A percentile compares a stretch with the other conserved stretches of the same genome.
These are phyloP conservation scores for Pectinophora gossypiella DNA, from an alignment of 1,140 invertebrate species.

Conservation along the genomic window DNA sequence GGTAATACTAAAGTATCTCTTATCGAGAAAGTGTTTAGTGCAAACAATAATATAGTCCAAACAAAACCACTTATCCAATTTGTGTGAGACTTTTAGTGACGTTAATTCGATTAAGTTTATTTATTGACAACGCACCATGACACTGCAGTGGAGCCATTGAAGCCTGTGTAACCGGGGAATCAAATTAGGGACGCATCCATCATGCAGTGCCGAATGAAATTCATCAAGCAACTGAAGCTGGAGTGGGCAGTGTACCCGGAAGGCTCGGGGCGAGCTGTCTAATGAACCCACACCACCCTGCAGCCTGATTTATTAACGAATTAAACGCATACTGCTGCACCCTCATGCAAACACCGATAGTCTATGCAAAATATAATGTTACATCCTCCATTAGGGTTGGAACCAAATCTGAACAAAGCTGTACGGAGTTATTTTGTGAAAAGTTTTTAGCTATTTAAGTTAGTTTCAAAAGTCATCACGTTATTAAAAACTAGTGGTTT, in stretches of 20 bases:
- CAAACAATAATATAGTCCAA: too few species aligned
- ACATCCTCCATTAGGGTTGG: background rate
- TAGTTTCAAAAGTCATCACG: too few species aligned
- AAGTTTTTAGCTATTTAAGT: too few species aligned
- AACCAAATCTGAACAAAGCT: background rate
- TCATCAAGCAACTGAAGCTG: constrained; percentile 51
- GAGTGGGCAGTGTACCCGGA: constrained; percentile 57
- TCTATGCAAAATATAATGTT: background rate
- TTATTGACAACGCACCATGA: background rate
- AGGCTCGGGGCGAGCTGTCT: constrained; percentile 68
- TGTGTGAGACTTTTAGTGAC: background rate
- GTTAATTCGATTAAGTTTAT: background rate
- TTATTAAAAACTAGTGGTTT: too few species aligned
- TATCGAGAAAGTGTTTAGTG: too few species aligned
- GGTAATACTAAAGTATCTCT: too few species aligned
- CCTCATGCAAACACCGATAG: constrained; percentile 19
- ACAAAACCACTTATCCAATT: background rate
- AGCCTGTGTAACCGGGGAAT: constrained; percentile 15
- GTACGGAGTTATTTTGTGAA: background rate
- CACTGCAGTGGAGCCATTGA: background rate
- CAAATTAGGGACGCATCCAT: constrained; percentile 28
- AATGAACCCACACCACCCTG: constrained; percentile 65
- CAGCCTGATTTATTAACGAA: constrained; percentile 74
- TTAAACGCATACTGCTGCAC: constrained; percentile 72
- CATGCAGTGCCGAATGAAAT: constrained; percentile 53